phyloP scores from a whole-genome alignment of 2,797 vertebrate genomes.

The Tadarida brasiliensis region DNA sequence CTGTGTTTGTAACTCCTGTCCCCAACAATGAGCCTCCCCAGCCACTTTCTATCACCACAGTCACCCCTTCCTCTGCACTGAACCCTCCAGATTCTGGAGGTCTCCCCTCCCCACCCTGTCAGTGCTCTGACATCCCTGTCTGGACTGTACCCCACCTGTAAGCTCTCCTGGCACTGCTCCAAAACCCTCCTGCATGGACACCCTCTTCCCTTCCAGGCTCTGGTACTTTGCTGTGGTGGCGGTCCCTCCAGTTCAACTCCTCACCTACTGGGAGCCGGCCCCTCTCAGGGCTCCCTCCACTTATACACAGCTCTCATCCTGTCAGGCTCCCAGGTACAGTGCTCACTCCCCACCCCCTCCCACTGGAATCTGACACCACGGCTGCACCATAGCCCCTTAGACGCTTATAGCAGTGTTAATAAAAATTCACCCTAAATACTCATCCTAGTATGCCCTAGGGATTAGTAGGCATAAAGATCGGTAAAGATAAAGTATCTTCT shows the following conservation, averaged over 20 bases:
- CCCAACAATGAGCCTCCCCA: too few species aligned
- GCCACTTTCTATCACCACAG: fast-evolving
- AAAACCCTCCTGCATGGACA: fast-evolving
- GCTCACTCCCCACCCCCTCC: background rate
- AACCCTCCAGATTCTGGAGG: background rate
- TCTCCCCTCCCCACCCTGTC: fast-evolving
- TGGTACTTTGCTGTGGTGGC: background rate
- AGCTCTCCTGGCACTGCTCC: background rate
- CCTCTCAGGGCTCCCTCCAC: too few species aligned
- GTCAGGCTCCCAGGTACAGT: background rate
- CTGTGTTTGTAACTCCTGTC: background rate
- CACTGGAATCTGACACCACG: background rate
- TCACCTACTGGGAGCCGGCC: background rate
- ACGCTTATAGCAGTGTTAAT: background rate
- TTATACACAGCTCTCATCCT: background rate
- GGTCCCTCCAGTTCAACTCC: background rate
- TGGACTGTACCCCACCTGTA: background rate
- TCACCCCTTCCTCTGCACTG: background rate
- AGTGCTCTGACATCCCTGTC: background rate
- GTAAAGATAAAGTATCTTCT: background rate
- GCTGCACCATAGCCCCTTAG: fast-evolving
- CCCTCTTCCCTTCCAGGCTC: fast-evolving
- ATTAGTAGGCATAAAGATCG: background rate
- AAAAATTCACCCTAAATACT: background rate
- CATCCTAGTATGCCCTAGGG: too few species aligned